Conservation (phyloP, 2,797 vertebrate genomes). For the Taenioides sp. region DNA sequence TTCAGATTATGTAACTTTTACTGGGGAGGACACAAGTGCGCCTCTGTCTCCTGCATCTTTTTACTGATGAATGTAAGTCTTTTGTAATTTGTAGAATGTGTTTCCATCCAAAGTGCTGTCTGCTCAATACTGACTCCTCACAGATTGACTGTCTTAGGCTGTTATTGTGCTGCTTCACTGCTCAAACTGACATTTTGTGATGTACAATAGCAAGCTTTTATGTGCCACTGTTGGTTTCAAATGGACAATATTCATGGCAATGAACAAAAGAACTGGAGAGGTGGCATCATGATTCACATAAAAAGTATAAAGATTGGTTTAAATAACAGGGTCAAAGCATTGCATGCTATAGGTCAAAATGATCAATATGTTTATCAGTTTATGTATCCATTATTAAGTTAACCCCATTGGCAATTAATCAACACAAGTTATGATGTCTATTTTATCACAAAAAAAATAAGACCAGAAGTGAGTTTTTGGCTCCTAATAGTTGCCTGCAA, state of each 20-base stretch:
- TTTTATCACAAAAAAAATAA: background rate
- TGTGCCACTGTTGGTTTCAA: constrained; percentile 11
- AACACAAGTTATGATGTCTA: background rate
- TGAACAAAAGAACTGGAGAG: background rate
- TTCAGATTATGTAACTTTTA: constrained; percentile 28
- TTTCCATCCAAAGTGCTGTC: constrained; percentile 44
- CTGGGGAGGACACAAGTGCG: constrained; percentile 5
- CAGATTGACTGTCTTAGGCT: background rate
- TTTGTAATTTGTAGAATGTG: constrained; percentile 61
- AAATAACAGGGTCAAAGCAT: background rate
- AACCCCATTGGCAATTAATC: background rate
- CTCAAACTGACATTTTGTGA: constrained; percentile 24
- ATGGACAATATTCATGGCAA: constrained; percentile 7
- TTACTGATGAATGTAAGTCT: constrained; percentile 61
- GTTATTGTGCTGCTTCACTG: constrained; percentile 8
- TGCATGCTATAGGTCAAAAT: background rate
- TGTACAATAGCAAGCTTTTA: constrained; percentile 27
- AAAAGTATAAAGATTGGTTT: background rate
- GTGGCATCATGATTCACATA: background rate
- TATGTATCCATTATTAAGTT: background rate
- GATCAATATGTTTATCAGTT: background rate
- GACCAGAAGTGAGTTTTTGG: background rate
- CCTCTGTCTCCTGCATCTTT: constrained; percentile 24
- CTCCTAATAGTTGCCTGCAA: background rate
- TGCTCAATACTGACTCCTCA: constrained; percentile 24